These are phyloP conservation scores for Calephelis virginiensis DNA, from an alignment of 1,140 invertebrate species.

Conservation along the genomic window DNA sequence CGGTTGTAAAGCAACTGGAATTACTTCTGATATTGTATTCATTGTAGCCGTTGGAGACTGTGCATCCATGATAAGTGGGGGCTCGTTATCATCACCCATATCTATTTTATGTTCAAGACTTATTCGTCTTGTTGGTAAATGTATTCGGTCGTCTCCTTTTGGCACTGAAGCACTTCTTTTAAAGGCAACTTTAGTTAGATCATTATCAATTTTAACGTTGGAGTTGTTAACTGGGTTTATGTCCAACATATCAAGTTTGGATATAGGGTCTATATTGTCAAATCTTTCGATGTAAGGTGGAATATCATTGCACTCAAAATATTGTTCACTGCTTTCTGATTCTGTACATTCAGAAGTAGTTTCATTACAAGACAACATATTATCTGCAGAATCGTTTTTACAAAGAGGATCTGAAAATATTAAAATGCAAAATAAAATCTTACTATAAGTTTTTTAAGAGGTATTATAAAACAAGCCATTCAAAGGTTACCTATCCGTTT, in stretches of 20 bases:
- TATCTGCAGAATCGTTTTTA: slow-evolving; percentile 75
- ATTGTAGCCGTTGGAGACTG: slow-evolving; percentile 61
- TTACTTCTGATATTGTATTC: slow-evolving; percentile 71
- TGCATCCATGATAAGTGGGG: slow-evolving; percentile 71
- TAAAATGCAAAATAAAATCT: background rate
- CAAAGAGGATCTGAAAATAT: slow-evolving; percentile 57
- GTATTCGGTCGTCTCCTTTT: slow-evolving; percentile 58
- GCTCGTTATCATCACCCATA: slow-evolving; percentile 73
- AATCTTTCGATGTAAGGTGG: slow-evolving; percentile 55
- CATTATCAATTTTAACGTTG: slow-evolving; percentile 63
- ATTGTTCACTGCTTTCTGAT: slow-evolving; percentile 76
- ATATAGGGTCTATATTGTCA: slow-evolving; percentile 43
- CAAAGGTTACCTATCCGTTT: too few relatives aligned
- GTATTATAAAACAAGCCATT: too few relatives aligned
- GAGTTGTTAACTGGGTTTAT: slow-evolving; percentile 44
- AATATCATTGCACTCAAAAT: slow-evolving; percentile 72
- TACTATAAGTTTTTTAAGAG: too few relatives aligned
- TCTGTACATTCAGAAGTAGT: slow-evolving; percentile 77
- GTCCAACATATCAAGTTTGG: slow-evolving; percentile 52
- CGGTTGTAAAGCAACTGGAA: slow-evolving; percentile 60
- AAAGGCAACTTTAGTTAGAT: slow-evolving; percentile 71
- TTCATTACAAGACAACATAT: slow-evolving; percentile 75
- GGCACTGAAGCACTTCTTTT: slow-evolving; percentile 68
- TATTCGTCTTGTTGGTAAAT: slow-evolving; percentile 54
- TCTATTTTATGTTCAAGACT: slow-evolving; percentile 76